A percentile compares a stretch with the other conserved stretches of the same genome.
Conservation (phyloP, 2,888 invertebrate genomes). For the Hirtodrosophila confusa region DNA sequence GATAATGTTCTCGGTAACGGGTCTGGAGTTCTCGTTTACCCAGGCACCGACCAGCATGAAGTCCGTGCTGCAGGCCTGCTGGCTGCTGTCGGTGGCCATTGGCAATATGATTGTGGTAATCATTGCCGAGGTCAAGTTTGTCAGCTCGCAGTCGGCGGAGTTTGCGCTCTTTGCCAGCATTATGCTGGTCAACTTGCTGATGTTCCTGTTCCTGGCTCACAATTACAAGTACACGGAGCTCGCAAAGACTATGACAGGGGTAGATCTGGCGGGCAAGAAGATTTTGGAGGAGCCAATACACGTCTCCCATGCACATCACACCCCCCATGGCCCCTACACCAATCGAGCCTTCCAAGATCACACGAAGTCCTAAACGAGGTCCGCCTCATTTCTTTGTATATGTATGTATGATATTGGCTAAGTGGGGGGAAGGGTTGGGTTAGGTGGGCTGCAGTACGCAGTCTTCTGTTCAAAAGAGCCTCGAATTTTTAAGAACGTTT, state of each 20-base stretch:
- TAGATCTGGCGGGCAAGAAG: neutral
- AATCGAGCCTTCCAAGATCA: too few species aligned
- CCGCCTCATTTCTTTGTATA: too few species aligned
- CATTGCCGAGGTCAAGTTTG: constrained; percentile 80
- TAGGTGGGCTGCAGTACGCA: too few species aligned
- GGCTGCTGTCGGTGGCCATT: constrained; percentile 96
- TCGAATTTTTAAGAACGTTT: neutral
- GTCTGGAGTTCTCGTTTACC: constrained; percentile 97
- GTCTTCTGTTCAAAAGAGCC: too few species aligned
- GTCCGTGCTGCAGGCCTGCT: constrained; percentile 95
- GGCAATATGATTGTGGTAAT: constrained; percentile 97
- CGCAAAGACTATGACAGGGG: constrained; percentile 3
- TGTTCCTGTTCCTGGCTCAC: constrained; percentile 92
- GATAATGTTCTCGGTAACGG: constrained; percentile 98
- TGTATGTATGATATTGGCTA: too few species aligned
- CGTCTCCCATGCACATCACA: too few species aligned
- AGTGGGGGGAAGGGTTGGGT: too few species aligned
- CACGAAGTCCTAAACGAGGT: neutral
- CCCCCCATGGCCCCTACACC: too few species aligned
- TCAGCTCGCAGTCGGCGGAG: constrained; percentile 88
- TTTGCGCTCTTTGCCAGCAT: constrained; percentile 94
- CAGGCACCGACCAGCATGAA: constrained; percentile 97
- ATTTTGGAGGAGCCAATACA: too few species aligned
- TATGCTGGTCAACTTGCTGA: constrained; percentile 92
- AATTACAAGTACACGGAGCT: constrained; percentile 89